Conservation (phyloP, 1,140 invertebrate species). For the Ylistrum balloti region DNA sequence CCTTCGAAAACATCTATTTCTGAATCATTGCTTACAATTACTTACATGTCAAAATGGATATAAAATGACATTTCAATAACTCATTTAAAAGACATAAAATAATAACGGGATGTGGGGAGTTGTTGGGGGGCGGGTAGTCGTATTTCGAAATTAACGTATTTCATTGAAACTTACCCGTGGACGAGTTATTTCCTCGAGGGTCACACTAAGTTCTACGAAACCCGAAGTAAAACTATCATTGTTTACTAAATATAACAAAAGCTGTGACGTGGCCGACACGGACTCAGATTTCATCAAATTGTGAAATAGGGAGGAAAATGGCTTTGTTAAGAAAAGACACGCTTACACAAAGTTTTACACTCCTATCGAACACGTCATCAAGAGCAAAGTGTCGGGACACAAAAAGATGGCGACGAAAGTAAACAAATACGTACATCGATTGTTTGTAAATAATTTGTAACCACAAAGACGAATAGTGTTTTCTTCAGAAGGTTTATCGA, state of each 20-base stretch:
- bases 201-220: neutral
- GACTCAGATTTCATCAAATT: neutral
- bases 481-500: neutral
- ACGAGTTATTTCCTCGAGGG: neutral
- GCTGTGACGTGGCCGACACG: neutral
- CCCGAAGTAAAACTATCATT: neutral
- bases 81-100: no score
- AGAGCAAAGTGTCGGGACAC: neutral
- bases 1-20: no score
- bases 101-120: no score
- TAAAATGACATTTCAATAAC: no score
- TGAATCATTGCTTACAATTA: no score
- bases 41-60: no score
- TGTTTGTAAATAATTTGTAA: neutral
- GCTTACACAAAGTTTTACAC: neutral
- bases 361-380: constrained; percentile 38
- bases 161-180: no score
- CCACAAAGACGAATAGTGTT: neutral
- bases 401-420: neutral
- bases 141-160: no score
- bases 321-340: neutral
- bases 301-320: neutral
- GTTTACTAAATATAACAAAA: neutral
- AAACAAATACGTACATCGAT: neutral
- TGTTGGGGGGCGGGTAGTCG: no score